Evolutionary conservation across 2,888 invertebrate genomes (phyloP).

Genomic region (Nyleta sp.): DNA sequence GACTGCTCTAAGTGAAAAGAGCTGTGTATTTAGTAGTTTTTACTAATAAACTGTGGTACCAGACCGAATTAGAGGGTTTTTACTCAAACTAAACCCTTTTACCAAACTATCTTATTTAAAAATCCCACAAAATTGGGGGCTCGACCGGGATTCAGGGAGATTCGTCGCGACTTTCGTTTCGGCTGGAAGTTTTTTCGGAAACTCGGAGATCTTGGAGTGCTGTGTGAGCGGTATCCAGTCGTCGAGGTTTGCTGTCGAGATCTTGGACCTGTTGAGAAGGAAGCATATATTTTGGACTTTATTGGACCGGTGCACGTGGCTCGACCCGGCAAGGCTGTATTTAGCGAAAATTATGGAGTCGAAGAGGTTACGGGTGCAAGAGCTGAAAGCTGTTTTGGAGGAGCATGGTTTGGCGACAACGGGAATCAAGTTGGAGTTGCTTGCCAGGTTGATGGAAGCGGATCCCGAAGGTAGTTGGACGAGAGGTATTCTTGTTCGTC

Average conservation of each 20-base stretch:
- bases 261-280: too few relatives aligned
- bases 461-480: slow-evolving; percentile 52
- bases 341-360: background rate
- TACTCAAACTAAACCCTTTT: background rate
- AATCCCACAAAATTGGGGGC: background rate
- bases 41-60: too few relatives aligned
- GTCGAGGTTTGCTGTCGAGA: too few relatives aligned
- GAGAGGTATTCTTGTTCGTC: background rate
- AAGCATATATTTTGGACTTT: too few relatives aligned
- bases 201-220: too few relatives aligned
- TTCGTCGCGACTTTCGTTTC: too few relatives aligned
- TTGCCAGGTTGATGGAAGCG: slow-evolving; percentile 9
- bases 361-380: background rate
- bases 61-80: background rate
- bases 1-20: too few relatives aligned
- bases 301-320: too few relatives aligned
- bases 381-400: slow-evolving; percentile 14
- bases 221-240: background rate
- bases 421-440: slow-evolving; percentile 25
- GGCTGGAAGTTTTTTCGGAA: too few relatives aligned
- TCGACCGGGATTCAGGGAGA: slow-evolving; percentile 18
- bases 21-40: too few relatives aligned
- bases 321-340: too few relatives aligned
- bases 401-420: slow-evolving; percentile 5
- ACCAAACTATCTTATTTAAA: too few relatives aligned